Base-by-base conservation (phyloP, 2,113 vertebrate genomes). In the Pachypanchax playfairii region DNA sequence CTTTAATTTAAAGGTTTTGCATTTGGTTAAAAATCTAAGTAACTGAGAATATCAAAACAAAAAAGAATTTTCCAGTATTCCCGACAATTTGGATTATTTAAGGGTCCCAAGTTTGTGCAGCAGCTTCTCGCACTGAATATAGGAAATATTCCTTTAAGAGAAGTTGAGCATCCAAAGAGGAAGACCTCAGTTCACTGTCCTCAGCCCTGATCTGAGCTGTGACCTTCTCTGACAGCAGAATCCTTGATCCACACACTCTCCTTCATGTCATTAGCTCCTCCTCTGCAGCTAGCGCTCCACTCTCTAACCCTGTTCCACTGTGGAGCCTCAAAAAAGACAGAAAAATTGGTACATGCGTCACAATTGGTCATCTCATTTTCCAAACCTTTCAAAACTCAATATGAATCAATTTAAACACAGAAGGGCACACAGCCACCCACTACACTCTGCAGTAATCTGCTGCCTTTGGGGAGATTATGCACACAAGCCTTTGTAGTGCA, bases 201-300 rank as follows among this genome's bases (percentile, higher is more conserved):
- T n/a, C n/a, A 43, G 63, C 76, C 80, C 41, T 55, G 78, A 56
- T 63, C 74, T 71, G 67, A 54, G 63, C 73, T 72, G 55, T 77
- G 73, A 79, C 85, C 88, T 82, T 82, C 76, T 84, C 85, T 79
- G 82, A 85, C 88, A 88, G 68, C 78, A 46, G 70, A 61, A 74
- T 75, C 80, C 49, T 59, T 79, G 66, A 93, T 85, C 84, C 85
- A 70, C 79, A 81, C 22, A 48, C 75, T 68, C 75, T 66, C 50
- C 0, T 0, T 80, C 82, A 83, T 65, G 80, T 65, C 71, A 76
- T 80, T 71, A 63, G 66, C 60, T 70, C 66, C 51, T 66, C 53
- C 11, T 39, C 80, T 39, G 76, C 51, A 80, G 59, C 79, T 82
- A 52, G 53, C 62, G 33, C 57, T n/a, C 67, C 39, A 28, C 75